These are phyloP conservation scores for Choristoneura fumiferana DNA, from an alignment of 1,140 invertebrate species.

Conservation along the genomic window DNA sequence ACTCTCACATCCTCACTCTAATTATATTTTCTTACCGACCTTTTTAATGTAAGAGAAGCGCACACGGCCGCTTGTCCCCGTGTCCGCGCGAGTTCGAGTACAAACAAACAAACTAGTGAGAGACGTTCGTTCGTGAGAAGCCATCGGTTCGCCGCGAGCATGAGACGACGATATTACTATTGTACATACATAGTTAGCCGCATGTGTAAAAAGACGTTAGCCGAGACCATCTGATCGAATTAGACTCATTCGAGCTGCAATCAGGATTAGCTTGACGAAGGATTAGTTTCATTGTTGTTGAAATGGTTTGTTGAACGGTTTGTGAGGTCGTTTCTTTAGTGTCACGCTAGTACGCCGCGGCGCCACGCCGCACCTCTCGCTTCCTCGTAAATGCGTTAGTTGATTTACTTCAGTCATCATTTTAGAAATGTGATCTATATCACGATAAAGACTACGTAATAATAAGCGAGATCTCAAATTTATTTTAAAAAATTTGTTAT, in stretches of 20 bases:
- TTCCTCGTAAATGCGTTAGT: conserved; percentile 67
- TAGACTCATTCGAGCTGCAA: conserved; percentile 73
- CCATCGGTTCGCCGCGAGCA: conserved; percentile 76
- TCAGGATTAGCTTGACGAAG: conserved; percentile 69
- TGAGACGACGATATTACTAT: conserved; percentile 66
- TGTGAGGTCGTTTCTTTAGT: conserved; percentile 63
- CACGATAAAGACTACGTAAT: conserved; percentile 77
- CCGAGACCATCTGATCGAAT: conserved; percentile 73
- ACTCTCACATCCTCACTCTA: conserved; percentile 76
- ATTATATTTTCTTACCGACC: conserved; percentile 77
- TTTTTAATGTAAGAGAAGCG: conserved; percentile 75
- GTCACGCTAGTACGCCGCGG: conserved; percentile 29
- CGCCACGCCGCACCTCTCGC: conserved; percentile 43
- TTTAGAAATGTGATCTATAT: conserved; percentile 74
- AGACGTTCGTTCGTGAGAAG: conserved; percentile 73
- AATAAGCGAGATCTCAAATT: conserved; percentile 78
- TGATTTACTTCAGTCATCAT: conserved; percentile 63
- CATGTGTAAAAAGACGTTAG: conserved; percentile 72
- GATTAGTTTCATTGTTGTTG: conserved; percentile 72
- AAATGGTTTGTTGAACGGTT: conserved; percentile 62
- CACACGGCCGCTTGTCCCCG: conserved; percentile 75
- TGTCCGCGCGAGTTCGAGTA: conserved; percentile 73
- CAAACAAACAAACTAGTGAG: conserved; percentile 70
- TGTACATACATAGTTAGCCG: conserved; percentile 75
- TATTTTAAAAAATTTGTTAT: conserved; percentile 76